Conservation (phyloP, 2,113 vertebrate species). For the Polyodon spathula region DNA sequence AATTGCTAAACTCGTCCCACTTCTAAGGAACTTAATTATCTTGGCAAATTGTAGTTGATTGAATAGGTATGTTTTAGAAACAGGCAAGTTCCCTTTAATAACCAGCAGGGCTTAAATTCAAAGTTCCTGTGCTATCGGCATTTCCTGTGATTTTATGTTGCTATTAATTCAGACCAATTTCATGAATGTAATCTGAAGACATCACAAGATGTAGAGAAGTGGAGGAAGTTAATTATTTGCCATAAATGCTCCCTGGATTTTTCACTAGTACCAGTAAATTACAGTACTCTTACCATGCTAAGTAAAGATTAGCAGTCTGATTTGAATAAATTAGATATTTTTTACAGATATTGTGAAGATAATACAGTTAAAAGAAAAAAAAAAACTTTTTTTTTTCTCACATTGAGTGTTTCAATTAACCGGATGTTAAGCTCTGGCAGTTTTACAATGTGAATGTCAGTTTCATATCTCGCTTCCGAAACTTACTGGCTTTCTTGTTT, state of each 20-base stretch:
- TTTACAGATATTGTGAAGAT: too few species aligned
- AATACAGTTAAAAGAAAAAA: too few species aligned
- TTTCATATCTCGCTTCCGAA: too few species aligned
- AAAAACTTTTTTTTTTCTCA: too few species aligned
- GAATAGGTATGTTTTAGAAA: slow-evolving; percentile 19
- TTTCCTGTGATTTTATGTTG: slow-evolving; percentile 16
- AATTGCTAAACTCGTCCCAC: slow-evolving; percentile 16
- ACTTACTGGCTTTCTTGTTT: too few species aligned
- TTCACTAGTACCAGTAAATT: too few species aligned
- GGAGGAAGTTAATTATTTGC: slow-evolving; percentile 16
- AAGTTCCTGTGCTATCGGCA: slow-evolving; percentile 17
- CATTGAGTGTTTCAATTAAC: too few species aligned
- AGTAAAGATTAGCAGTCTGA: neutral
- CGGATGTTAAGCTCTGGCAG: too few species aligned
- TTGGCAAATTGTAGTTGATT: slow-evolving; percentile 24
- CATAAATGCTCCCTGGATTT: slow-evolving; percentile 20
- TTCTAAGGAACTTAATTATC: slow-evolving; percentile 18
- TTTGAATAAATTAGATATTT: too few species aligned
- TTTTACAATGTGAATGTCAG: too few species aligned
- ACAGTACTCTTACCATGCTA: neutral
- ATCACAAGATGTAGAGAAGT: slow-evolving; percentile 21
- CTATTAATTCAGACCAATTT: slow-evolving; percentile 8
- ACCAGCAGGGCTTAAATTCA: neutral
- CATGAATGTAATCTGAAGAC: slow-evolving; percentile 26
- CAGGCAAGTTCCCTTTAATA: neutral